Conservation (phyloP, 2,113 vertebrate genomes). For the Loxodonta africana region DNA sequence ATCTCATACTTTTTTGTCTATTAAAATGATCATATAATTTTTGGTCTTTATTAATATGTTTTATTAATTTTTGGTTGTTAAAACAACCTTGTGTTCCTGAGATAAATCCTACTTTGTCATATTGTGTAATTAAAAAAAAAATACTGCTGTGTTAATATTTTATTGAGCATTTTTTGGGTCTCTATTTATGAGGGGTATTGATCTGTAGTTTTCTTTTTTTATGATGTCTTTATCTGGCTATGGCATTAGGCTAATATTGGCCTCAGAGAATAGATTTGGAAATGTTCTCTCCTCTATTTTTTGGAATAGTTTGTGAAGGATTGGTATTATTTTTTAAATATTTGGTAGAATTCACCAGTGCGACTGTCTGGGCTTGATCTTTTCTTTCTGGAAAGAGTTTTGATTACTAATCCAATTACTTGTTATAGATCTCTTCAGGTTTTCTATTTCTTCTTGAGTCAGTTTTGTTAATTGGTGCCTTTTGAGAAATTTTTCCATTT, state of each 20-base stretch:
- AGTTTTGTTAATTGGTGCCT: not conserved
- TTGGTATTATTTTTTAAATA: not conserved
- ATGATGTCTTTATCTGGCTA: not conserved
- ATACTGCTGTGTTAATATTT: not conserved
- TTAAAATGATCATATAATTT: too few relatives aligned
- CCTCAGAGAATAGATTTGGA: not conserved
- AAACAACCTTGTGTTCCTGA: not conserved
- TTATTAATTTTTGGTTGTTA: too few relatives aligned
- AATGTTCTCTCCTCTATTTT: not conserved
- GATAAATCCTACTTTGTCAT: not conserved
- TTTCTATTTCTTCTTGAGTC: not conserved
- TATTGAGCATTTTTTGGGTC: not conserved
- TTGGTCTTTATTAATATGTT: too few relatives aligned
- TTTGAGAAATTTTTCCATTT: not conserved
- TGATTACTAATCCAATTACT: not conserved
- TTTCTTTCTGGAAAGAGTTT: not conserved
- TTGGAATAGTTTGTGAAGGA: not conserved
- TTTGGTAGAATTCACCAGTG: not conserved
- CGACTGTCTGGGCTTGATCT: not conserved
- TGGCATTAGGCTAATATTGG: not conserved
- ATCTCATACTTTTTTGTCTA: too few relatives aligned
- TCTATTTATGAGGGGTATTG: not conserved
- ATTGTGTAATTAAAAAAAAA: not conserved
- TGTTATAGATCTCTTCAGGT: not conserved
- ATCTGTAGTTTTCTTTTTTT: not conserved